A percentile compares a stretch with the other conserved stretches of the same genome.
Conservation (phyloP, 2,113 vertebrate species). For the Labeo catla region DNA sequence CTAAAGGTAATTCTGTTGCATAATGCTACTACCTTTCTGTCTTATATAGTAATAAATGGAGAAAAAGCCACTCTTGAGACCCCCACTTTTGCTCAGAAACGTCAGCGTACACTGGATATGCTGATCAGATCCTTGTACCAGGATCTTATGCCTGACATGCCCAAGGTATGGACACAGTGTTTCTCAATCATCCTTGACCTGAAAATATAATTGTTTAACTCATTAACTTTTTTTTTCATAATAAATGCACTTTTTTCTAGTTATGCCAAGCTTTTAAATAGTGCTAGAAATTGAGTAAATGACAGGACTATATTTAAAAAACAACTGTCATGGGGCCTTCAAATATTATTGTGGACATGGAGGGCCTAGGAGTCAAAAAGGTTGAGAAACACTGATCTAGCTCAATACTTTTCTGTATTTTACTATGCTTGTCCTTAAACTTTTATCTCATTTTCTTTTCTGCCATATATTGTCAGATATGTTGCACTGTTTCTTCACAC, state of each 20-base stretch:
- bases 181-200: not conserved
- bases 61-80: constrained; percentile 99
- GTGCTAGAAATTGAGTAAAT: not conserved
- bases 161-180: constrained; percentile 81
- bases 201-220: not conserved
- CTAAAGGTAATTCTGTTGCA: not conserved
- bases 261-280: not conserved
- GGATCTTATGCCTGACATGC: constrained; percentile 93
- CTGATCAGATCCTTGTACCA: constrained; percentile 96
- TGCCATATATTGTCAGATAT: not conserved
- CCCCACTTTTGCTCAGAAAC: constrained; percentile 97
- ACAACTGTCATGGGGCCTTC: not conserved
- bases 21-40: not conserved
- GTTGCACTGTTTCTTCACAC: not conserved
- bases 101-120: constrained; percentile 97
- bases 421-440: not conserved
- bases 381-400: not conserved
- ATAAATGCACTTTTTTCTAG: not conserved
- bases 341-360: not conserved
- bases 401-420: not conserved
- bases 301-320: not conserved
- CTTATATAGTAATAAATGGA: constrained; percentile 92
- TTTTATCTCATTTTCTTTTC: not conserved
- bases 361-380: not conserved
- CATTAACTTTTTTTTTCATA: not conserved